A percentile compares a stretch with the other conserved stretches of the same genome.
phyloP scores from a whole-genome alignment of 2,888 invertebrate genomes.

The Saturnia pavonia region DNA sequence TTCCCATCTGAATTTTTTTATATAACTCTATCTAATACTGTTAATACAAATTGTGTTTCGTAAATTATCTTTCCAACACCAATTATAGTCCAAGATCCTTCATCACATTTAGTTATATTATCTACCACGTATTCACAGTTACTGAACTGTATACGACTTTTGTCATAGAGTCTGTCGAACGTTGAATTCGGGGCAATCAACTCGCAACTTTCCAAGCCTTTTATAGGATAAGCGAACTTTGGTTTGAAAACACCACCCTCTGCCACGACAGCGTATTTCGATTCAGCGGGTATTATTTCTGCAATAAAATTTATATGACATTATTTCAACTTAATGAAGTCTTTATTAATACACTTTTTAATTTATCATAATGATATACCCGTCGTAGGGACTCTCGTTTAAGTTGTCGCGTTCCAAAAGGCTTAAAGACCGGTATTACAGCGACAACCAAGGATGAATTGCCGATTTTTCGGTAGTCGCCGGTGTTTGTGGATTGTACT shows the following conservation, averaged over 20 bases:
- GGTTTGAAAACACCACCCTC: conserved; percentile 51
- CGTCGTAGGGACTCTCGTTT: no score
- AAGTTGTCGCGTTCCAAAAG: no score
- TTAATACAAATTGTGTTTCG: conserved; percentile 38
- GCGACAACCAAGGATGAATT: no score
- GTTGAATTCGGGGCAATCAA: conserved; percentile 49
- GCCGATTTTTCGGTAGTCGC: no score
- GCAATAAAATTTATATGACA: conserved; percentile 33
- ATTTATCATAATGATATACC: no score
- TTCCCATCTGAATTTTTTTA: neutral
- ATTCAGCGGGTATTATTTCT: conserved; percentile 48
- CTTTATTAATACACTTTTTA: no score
- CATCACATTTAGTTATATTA: conserved; percentile 53
- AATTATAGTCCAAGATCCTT: conserved; percentile 58
- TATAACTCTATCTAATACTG: conserved; percentile 28
- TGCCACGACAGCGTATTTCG: conserved; percentile 27
- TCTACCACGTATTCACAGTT: conserved; percentile 53
- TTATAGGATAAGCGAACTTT: conserved; percentile 53
- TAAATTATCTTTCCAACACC: conserved; percentile 62
- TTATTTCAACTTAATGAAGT: neutral
- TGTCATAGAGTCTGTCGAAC: conserved; percentile 56
- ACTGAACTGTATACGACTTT: conserved; percentile 35
- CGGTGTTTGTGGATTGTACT: no score
- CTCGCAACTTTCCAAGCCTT: conserved; percentile 53
- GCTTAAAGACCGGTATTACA: no score